Evolutionary conservation across 2,797 vertebrate genomes (phyloP).

Genomic region (Stomatorhinus walkeri): DNA sequence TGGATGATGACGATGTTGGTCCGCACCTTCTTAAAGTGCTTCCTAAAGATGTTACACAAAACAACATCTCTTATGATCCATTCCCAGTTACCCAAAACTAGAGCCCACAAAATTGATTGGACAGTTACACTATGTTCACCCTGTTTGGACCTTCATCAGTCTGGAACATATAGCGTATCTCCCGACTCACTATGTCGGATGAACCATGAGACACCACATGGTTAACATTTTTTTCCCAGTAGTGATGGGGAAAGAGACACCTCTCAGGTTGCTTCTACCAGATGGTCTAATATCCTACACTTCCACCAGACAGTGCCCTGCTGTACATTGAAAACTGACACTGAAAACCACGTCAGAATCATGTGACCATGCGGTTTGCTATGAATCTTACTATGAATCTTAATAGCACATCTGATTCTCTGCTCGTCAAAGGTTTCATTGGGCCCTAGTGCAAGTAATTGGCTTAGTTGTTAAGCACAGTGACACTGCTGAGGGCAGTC

Average conservation of each 20-base stretch:
- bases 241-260: neutral
- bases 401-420: neutral
- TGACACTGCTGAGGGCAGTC: neutral
- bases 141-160: neutral
- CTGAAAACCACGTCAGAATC: neutral
- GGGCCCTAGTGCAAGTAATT: neutral
- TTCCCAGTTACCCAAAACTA: neutral
- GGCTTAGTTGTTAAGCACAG: neutral
- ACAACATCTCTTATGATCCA: neutral
- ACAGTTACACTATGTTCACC: neutral
- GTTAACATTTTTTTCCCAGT: neutral
- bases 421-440: neutral
- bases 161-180: neutral
- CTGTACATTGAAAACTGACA: neutral
- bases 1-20: constrained; percentile 70
- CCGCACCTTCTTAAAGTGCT: constrained; percentile 68
- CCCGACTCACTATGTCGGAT: neutral
- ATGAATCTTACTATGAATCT: neutral
- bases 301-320: neutral
- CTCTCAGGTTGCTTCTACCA: neutral
- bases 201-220: neutral
- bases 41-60: constrained; percentile 52
- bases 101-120: neutral
- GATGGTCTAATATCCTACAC: neutral
- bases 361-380: neutral